These are phyloP conservation scores for Luffia ferchaultella DNA, from an alignment of 2,888 invertebrate genomes.

Conservation along the genomic window DNA sequence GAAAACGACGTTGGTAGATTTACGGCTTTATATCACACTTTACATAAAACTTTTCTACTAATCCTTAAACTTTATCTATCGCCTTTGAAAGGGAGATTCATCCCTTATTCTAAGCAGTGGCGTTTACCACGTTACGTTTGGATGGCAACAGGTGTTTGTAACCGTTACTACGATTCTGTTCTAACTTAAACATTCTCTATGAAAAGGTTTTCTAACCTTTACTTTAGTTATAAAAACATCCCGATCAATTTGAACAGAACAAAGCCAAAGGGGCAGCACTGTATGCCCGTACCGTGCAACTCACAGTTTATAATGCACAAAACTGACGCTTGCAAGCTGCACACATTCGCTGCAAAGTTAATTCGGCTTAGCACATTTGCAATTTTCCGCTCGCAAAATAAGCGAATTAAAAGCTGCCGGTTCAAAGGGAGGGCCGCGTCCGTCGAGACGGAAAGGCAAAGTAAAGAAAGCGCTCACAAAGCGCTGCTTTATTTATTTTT, in stretches of 20 bases:
- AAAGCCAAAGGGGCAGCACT: slow-evolving; percentile 3
- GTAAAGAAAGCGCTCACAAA: slow-evolving; percentile 41
- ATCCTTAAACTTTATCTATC: too few species aligned
- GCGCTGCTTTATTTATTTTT: slow-evolving; percentile 33
- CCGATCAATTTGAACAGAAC: neutral
- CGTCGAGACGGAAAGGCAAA: slow-evolving; percentile 23
- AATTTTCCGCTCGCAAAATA: slow-evolving; percentile 48
- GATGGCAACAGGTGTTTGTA: too few species aligned
- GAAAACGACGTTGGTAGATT: too few species aligned
- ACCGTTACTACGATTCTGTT: too few species aligned
- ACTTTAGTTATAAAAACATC: neutral
- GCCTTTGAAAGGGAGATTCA: too few species aligned
- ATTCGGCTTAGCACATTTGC: slow-evolving; percentile 41
- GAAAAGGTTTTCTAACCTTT: too few species aligned
- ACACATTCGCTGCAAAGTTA: slow-evolving; percentile 20
- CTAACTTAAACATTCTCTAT: too few species aligned
- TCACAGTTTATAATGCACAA: slow-evolving; percentile 7
- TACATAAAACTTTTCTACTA: too few species aligned
- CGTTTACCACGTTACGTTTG: too few species aligned
- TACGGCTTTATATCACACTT: too few species aligned
- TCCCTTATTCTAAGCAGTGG: too few species aligned
- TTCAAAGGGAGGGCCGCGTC: slow-evolving; percentile 47
- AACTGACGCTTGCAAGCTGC: neutral
- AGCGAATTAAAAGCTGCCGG: slow-evolving; percentile 52
- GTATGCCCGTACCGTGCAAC: slow-evolving; percentile 9